Evolutionary conservation across 2,113 vertebrate species (phyloP).

Genomic region (Meleagris gallopavo): DNA sequence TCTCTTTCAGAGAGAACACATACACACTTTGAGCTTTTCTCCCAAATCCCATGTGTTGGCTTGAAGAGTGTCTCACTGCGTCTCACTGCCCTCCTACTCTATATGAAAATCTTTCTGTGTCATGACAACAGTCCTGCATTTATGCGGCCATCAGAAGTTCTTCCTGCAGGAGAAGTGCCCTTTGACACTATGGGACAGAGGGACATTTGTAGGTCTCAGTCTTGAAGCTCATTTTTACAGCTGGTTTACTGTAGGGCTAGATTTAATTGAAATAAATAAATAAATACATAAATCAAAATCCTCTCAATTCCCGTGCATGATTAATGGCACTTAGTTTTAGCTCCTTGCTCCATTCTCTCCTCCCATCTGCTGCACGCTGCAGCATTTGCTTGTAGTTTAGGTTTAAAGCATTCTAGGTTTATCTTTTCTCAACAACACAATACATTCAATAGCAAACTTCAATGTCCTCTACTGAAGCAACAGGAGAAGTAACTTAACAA

Average conservation of each 20-base stretch:
- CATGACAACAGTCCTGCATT: background rate
- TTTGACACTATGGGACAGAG: background rate
- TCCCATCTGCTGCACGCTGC: background rate
- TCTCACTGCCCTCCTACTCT: background rate
- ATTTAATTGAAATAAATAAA: background rate
- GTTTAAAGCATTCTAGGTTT: background rate
- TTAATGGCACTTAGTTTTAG: background rate
- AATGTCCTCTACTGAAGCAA: background rate
- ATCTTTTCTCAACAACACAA: background rate
- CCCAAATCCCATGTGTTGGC: background rate
- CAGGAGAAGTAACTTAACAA: background rate
- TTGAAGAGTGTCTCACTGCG: background rate
- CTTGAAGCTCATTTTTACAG: background rate
- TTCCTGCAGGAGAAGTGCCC: slow-evolving; percentile 8
- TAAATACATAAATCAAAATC: background rate
- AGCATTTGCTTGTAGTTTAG: background rate
- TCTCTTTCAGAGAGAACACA: background rate
- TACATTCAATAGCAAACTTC: background rate
- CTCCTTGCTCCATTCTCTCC: background rate
- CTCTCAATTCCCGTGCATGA: background rate
- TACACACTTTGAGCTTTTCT: background rate
- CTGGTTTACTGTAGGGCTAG: background rate
- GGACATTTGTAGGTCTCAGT: background rate
- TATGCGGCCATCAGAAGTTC: background rate
- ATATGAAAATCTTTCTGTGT: background rate